phyloP scores from a whole-genome alignment of 1,140 invertebrate genomes.

The Tetramorium simillimum region DNA sequence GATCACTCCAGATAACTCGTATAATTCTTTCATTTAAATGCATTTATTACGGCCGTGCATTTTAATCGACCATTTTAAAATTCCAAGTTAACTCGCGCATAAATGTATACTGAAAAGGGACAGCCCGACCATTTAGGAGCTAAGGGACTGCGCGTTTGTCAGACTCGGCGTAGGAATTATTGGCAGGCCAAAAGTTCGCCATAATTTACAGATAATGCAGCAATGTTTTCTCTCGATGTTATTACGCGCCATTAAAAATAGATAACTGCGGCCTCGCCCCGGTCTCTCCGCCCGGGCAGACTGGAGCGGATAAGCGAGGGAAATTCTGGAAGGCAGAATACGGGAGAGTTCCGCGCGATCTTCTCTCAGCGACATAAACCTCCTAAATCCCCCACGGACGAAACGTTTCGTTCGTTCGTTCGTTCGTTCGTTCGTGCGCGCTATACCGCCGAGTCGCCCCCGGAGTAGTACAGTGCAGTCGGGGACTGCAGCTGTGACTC shows the following conservation, averaged over 20 bases:
- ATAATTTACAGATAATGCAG: constrained; percentile 41
- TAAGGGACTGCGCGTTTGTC: constrained; percentile 13
- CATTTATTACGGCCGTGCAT: background rate
- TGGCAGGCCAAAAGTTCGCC: constrained; percentile 36
- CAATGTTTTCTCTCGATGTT: constrained; percentile 54
- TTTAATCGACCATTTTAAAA: constrained; percentile 35
- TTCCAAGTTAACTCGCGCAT: constrained; percentile 40
- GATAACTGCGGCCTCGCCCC: constrained; percentile 3
- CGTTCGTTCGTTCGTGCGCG: constrained; percentile 38
- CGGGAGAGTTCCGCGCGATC: constrained; percentile 49
- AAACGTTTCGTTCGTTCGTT: constrained; percentile 50
- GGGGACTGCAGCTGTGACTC: constrained; percentile 66
- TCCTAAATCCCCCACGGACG: constrained; percentile 66
- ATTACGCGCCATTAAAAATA: constrained; percentile 76
- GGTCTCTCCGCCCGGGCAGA: background rate
- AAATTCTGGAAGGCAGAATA: constrained; percentile 56
- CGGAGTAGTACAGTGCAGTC: constrained; percentile 51
- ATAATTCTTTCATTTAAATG: constrained; percentile 27
- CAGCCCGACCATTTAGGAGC: background rate
- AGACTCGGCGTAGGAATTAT: constrained; percentile 7
- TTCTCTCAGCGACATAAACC: constrained; percentile 65
- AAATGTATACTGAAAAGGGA: constrained; percentile 27
- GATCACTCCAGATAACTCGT: background rate
- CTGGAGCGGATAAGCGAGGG: constrained; percentile 27
- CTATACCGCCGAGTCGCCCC: constrained; percentile 24